These are phyloP conservation scores for Listrodromus nycthemerus DNA, from an alignment of 2,888 invertebrate species.

Conservation along the genomic window DNA sequence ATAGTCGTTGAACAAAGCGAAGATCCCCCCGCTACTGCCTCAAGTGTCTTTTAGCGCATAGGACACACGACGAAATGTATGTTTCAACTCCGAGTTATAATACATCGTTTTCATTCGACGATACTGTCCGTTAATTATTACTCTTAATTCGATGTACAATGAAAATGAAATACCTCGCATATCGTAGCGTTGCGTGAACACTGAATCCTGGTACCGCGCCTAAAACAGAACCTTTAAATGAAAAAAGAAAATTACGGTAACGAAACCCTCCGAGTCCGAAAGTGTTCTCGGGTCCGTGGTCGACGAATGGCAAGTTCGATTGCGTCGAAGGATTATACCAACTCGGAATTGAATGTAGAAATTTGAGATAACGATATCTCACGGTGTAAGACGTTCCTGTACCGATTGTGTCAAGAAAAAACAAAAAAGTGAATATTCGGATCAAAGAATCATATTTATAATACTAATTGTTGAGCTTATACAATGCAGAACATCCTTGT, in stretches of 20 bases:
- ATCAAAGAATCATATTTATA: slow-evolving; percentile 74
- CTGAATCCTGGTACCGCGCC: neutral
- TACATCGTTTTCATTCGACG: slow-evolving; percentile 3
- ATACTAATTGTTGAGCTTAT: slow-evolving; percentile 74
- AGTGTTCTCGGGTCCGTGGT: neutral
- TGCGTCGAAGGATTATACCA: neutral
- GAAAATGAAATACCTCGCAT: slow-evolving; percentile 18
- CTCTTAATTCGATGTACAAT: slow-evolving; percentile 15
- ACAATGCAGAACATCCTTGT: slow-evolving; percentile 77
- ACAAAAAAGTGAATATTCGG: slow-evolving; percentile 73
- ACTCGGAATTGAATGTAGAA: slow-evolving; percentile 45
- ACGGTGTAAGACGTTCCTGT: slow-evolving; percentile 49
- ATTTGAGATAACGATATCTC: slow-evolving; percentile 40
- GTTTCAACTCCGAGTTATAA: neutral
- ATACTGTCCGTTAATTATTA: slow-evolving; percentile 11
- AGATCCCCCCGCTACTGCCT: slow-evolving; percentile 48
- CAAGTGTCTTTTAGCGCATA: slow-evolving; percentile 52
- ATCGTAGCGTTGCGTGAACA: slow-evolving; percentile 18
- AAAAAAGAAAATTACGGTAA: neutral
- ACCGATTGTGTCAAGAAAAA: slow-evolving; percentile 70
- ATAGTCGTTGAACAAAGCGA: slow-evolving; percentile 30
- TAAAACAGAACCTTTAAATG: neutral
- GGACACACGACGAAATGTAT: slow-evolving; percentile 35
- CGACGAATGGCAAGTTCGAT: neutral
- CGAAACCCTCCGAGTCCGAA: slow-evolving; percentile 1